These are phyloP conservation scores for Phyllotreta striolata DNA, from an alignment of 2,888 invertebrate genomes.

Conservation along the genomic window DNA sequence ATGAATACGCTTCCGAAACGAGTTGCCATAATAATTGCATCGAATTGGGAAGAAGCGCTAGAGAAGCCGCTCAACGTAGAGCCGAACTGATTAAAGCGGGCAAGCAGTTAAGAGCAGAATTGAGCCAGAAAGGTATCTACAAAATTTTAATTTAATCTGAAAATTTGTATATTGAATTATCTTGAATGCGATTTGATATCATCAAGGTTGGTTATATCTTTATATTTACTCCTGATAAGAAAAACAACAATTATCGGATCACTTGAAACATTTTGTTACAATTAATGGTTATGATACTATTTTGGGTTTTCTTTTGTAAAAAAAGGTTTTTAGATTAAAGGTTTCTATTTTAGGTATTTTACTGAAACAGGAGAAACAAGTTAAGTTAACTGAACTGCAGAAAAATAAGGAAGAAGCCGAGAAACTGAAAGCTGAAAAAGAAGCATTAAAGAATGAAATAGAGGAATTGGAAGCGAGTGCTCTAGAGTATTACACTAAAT, in stretches of 20 bases:
- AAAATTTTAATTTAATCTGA: slow-evolving; percentile 46
- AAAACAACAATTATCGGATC: neutral
- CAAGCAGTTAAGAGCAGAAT: slow-evolving; percentile 74
- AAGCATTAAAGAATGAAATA: slow-evolving; percentile 72
- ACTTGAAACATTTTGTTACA: neutral
- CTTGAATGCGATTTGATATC: no score
- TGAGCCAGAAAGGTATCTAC: slow-evolving; percentile 73
- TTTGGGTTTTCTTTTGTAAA: no score
- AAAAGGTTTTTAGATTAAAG: no score
- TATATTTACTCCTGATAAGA: neutral
- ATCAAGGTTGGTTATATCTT: no score
- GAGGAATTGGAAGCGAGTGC: slow-evolving; percentile 80
- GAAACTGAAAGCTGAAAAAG: slow-evolving; percentile 78
- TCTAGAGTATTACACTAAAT: slow-evolving; percentile 74
- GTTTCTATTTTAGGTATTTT: slow-evolving; percentile 65
- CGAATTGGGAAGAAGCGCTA: slow-evolving; percentile 80
- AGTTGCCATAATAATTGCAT: slow-evolving; percentile 80
- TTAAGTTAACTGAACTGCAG: slow-evolving; percentile 74
- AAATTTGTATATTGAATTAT: no score
- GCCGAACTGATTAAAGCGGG: slow-evolving; percentile 83
- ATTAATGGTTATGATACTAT: neutral
- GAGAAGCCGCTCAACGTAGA: slow-evolving; percentile 74
- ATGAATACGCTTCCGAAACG: slow-evolving; percentile 74
- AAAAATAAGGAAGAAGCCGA: slow-evolving; percentile 82
- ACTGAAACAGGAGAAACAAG: slow-evolving; percentile 76